Evolutionary conservation across 2,888 invertebrate genomes (phyloP), one percentile per base, ranked within the genome.

Genomic region (Scaptomyza parva): DNA sequence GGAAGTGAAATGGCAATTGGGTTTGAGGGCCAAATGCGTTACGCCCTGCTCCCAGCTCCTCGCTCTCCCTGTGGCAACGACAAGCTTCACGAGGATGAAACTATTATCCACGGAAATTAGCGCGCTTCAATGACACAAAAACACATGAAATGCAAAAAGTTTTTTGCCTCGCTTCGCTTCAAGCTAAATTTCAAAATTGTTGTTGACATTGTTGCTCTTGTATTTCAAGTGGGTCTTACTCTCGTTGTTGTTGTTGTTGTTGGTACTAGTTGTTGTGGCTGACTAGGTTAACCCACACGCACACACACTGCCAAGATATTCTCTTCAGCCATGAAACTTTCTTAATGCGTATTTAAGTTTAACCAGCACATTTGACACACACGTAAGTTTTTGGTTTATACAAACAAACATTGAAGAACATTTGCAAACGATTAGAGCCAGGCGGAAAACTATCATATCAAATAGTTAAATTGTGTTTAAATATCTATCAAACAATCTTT

Each of bases 91-190:
- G 70, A 72, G 75, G 70, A 76, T 73, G 73, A 86, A 83, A 83
- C 87, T 83, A 83, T 83, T 85, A 85, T 81, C 87, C 81, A 71
- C 69, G 70, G 77, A 87, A 83, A 83, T 85, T 82, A 87, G 82
- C 82, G 82, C 64, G 69, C 67, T 85, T 58, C 83, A 61, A 70
- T 69, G 68, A 59, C 70, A 28, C 22, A 81, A 86, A 78, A 78
- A 67, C 74, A 69, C 75, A 80, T 80, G 70, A 75, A 78, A 76
- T 76, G 74, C 71, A 67, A 67, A 78, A 85, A 87, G 59, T 87
- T 83, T 61, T 54, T 37, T 35, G 35, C 7, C n/a, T n/a, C 7
- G 35, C 47, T 51, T 50, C 28, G 59, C 75, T 71, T 78, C 68
- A 65, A 70, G 82, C 69, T 59, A 71, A 78, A 87, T 81, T 87